These are phyloP conservation scores for Oryctes rhinoceros DNA, from an alignment of 1,140 invertebrate species.

Conservation along the genomic window DNA sequence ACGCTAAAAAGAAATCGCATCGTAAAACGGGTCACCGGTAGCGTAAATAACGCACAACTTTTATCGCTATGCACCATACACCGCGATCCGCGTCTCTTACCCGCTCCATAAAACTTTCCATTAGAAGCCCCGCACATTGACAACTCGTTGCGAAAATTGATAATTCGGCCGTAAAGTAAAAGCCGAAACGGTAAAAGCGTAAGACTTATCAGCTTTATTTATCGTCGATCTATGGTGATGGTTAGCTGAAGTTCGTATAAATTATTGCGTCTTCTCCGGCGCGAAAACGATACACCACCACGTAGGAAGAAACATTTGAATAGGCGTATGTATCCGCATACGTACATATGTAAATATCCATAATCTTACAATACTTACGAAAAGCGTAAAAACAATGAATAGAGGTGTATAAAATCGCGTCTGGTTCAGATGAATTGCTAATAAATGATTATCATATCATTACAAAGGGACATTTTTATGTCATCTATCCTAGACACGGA, in stretches of 20 bases:
- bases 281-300: background rate
- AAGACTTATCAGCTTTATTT: slow-evolving; percentile 21
- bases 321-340: background rate
- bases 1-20: slow-evolving; percentile 30
- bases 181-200: background rate
- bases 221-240: slow-evolving; percentile 21
- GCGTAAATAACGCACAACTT: slow-evolving; percentile 32
- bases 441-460: too few relatives aligned
- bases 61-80: slow-evolving; percentile 15
- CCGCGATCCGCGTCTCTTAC: background rate
- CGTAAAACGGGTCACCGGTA: slow-evolving; percentile 32
- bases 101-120: slow-evolving; percentile 21
- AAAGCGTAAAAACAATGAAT: background rate
- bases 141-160: slow-evolving; percentile 32
- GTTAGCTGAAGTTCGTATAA: background rate
- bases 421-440: too few relatives aligned
- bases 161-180: slow-evolving; percentile 31
- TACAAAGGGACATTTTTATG: too few relatives aligned
- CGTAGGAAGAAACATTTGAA: background rate
- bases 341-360: background rate
- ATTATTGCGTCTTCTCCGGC: background rate
- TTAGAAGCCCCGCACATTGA: slow-evolving; percentile 5
- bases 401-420: background rate
- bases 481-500: too few relatives aligned
- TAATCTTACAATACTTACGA: background rate